These are phyloP conservation scores for Nasua narica DNA, from an alignment of 2,797 vertebrate species.

Conservation along the genomic window DNA sequence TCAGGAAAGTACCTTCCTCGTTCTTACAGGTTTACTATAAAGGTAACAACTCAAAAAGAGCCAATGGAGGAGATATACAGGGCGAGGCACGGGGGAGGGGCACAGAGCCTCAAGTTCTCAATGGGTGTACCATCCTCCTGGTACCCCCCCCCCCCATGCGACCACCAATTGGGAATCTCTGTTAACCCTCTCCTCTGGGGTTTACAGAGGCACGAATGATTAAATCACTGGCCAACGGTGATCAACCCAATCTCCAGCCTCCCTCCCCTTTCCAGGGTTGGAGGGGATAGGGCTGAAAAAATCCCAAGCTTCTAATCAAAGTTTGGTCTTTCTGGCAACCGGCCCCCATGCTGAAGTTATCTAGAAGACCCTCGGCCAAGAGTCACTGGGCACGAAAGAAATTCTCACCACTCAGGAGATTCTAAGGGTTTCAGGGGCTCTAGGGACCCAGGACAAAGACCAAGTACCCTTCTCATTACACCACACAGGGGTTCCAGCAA, in stretches of 20 bases:
- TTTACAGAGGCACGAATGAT: neutral
- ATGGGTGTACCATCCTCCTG: neutral
- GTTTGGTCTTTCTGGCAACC: neutral
- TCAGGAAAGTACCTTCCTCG: neutral
- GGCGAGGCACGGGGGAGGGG: neutral
- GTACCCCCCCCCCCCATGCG: rapidly evolving
- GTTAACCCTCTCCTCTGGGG: neutral
- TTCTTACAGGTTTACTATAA: neutral
- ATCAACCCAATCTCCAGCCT: neutral
- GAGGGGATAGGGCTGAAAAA: neutral
- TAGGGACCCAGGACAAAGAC: neutral
- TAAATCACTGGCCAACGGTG: neutral
- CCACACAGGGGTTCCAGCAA: neutral
- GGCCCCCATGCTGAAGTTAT: neutral
- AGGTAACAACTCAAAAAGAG: neutral
- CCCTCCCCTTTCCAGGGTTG: neutral
- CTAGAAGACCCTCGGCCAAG: neutral
- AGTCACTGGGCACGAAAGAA: neutral
- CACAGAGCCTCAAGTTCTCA: neutral
- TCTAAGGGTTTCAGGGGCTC: neutral
- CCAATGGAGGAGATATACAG: neutral
- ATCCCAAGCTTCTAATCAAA: neutral
- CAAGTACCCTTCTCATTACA: neutral
- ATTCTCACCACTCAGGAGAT: neutral
- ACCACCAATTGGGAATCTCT: neutral